These are phyloP conservation scores for Calidris pugnax DNA, from an alignment of 2,113 vertebrate species.

Conservation along the genomic window DNA sequence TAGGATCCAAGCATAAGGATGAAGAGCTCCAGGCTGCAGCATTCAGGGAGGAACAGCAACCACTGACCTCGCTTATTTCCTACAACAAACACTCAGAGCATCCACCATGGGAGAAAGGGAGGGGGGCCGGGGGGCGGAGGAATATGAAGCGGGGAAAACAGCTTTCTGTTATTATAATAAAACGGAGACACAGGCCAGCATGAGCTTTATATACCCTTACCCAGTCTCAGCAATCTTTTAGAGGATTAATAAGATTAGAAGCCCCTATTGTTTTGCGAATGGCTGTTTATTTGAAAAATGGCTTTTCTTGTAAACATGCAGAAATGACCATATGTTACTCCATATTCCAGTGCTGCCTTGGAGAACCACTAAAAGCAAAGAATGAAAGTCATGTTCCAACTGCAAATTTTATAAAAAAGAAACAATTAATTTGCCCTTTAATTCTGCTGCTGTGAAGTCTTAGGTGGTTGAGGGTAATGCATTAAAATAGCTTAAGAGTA, in stretches of 20 bases:
- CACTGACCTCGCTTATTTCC: not conserved
- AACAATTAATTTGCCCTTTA: not conserved
- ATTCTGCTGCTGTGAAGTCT: not conserved
- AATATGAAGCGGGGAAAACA: not conserved
- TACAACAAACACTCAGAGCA: not conserved
- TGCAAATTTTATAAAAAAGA: not conserved
- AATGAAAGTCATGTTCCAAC: not conserved
- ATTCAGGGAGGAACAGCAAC: not conserved
- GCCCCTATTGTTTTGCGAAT: slow-evolving; percentile 52
- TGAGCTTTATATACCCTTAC: not conserved
- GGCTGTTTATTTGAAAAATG: slow-evolving; percentile 59
- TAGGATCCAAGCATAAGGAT: not conserved
- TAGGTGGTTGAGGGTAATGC: not conserved
- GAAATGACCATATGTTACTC: slow-evolving; percentile 52
- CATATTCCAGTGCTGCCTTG: not conserved
- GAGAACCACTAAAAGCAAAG: not conserved
- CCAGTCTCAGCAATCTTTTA: slow-evolving; percentile 44
- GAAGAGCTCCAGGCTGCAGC: not conserved
- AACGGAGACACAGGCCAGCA: not conserved
- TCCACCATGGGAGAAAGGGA: not conserved
- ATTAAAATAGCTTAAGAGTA: not conserved
- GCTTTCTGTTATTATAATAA: slow-evolving; percentile 33
- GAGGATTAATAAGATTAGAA: slow-evolving; percentile 71
- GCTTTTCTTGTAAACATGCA: slow-evolving; percentile 51
- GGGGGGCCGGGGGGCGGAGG: not conserved